These are phyloP conservation scores for Hydropotes inermis DNA, from an alignment of 2,113 vertebrate genomes.

Conservation along the genomic window DNA sequence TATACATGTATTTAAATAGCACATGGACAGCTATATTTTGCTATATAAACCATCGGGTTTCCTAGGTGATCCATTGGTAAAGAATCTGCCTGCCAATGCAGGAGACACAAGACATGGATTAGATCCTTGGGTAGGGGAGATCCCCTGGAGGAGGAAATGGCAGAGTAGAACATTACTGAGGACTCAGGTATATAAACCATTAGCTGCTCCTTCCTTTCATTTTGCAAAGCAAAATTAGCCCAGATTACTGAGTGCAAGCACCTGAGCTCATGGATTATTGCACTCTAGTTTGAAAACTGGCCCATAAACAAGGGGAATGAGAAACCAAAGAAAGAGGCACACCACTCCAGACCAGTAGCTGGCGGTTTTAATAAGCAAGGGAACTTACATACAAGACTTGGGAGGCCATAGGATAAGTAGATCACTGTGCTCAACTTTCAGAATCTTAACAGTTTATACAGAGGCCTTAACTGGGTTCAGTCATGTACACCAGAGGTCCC, in stretches of 20 bases:
- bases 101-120: background rate
- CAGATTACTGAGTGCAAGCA: background rate
- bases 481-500: background rate
- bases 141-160: background rate
- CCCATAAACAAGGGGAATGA: background rate
- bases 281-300: background rate
- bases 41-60: background rate
- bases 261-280: background rate
- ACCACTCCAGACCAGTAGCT: background rate
- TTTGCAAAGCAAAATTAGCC: background rate
- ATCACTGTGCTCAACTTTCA: background rate
- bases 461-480: background rate
- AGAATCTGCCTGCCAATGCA: background rate
- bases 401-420: background rate
- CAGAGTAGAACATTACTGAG: background rate
- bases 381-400: background rate
- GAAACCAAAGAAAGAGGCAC: background rate
- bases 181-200: background rate
- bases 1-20: background rate
- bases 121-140: background rate
- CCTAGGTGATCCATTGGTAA: background rate
- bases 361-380: background rate
- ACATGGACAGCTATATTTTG: background rate
- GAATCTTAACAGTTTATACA: background rate
- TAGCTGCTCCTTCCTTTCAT: background rate